Base-by-base conservation (phyloP, 2,888 invertebrate species). In the Rhodophaea formosa region DNA sequence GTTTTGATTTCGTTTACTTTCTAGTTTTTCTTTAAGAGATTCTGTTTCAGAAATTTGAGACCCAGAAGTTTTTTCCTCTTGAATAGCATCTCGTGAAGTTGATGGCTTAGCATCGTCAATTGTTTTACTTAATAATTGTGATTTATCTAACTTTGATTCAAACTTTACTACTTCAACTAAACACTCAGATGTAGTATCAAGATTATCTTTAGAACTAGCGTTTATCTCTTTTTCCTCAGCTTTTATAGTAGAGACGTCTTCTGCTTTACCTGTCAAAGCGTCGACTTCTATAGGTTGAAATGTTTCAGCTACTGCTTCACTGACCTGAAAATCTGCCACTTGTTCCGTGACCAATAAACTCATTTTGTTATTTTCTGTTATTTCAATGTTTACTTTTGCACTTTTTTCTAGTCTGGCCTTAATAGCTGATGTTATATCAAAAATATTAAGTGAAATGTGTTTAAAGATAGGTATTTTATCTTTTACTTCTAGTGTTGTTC, bases 401-500 rank as follows among this genome's bases (percentile, higher is more conserved):
- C 23, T 45, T 2, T 30, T 15, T 35, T 8, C 12, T n/a, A 8
- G 12, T 1, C 7, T 10, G 29, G 15, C 10, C 17, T 55, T 39
- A 29, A 56, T 12, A 23, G 46, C 15, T n/a, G 10, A 14, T 12
- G 74, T 75, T 1, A 75, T 57, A 30, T 62, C 59, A 15, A 70
- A 64, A 0, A 88, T 57, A 55, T 76, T 58, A 7, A 53, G 39
- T 3, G 86, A 73, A 56, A 88, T 67, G 58, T 77, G 70, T 75
- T 79, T 84, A 44, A 85, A 87, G 43, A 88, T 77, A 1, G 89
- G 89, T 64, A 91, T 85, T 72, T 91, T 91, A 43, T 84, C 82
- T 68, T 84, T 88, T 0, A 90, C 91, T 69, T 86, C 86, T 59
- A 91, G 65, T 17, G 77, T 77, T 23, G 80, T 62, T 42, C 70